phyloP scores from a whole-genome alignment of 2,888 invertebrate genomes.

The Pediacus dermestoides region DNA sequence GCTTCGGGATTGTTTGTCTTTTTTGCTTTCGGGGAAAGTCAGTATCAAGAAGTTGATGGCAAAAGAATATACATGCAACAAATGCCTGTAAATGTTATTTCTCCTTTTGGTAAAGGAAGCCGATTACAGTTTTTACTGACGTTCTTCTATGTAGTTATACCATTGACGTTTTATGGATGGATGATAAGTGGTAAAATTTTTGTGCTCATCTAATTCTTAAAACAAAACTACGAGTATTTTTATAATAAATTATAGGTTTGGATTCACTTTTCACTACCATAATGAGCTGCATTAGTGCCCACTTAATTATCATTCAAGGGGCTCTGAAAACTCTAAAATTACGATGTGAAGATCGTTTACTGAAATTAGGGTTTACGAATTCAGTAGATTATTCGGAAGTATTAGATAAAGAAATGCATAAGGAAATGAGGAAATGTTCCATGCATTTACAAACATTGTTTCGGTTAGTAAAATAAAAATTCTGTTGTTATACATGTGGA shows the following conservation, averaged over 20 bases:
- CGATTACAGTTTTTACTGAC: slow-evolving; percentile 16
- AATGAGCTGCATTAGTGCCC: slow-evolving; percentile 27
- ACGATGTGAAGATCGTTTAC: slow-evolving; percentile 20
- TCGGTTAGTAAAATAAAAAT: slow-evolving; percentile 15
- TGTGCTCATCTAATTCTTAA: no score
- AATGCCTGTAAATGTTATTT: slow-evolving; percentile 21
- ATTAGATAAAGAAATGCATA: slow-evolving; percentile 20
- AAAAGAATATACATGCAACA: slow-evolving; percentile 17
- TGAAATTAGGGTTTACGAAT: neutral
- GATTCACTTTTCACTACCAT: slow-evolving; percentile 28
- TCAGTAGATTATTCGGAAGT: slow-evolving; percentile 13
- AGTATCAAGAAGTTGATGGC: slow-evolving; percentile 14
- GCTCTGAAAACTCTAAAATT: slow-evolving; percentile 23
- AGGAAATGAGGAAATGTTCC: slow-evolving; percentile 26
- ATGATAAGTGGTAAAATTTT: slow-evolving; percentile 21
- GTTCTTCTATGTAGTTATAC: slow-evolving; percentile 18
- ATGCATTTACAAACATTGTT: slow-evolving; percentile 27
- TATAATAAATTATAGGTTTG: slow-evolving; percentile 20
- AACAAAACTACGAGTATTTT: slow-evolving; percentile 6
- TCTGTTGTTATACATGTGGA: no score
- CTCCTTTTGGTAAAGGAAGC: slow-evolving; percentile 21
- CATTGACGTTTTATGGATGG: slow-evolving; percentile 20
- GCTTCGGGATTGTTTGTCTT: slow-evolving; percentile 17
- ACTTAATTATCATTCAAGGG: slow-evolving; percentile 25
- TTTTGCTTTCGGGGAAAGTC: slow-evolving; percentile 13